Evolutionary conservation across 2,888 invertebrate genomes (phyloP).

Genomic region (Baccha elongata): DNA sequence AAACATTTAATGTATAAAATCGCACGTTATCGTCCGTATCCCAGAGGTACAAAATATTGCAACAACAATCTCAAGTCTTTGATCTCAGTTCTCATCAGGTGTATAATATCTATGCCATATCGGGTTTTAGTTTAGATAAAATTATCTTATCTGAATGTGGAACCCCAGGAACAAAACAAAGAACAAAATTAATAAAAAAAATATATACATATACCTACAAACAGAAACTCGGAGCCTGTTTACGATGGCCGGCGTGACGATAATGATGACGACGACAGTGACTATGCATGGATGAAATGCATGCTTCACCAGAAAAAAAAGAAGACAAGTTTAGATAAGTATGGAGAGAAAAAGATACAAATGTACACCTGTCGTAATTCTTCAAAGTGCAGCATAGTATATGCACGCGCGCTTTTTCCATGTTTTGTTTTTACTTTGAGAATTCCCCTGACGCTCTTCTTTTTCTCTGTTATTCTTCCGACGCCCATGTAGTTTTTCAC

Average conservation of each 20-base stretch:
- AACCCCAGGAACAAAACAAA: conserved; percentile 53
- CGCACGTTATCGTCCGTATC: not conserved
- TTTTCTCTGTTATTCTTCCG: not conserved
- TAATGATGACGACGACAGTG: too few species aligned
- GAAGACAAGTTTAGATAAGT: not conserved
- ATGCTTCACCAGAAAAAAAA: conserved; percentile 11
- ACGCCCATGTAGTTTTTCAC: not conserved
- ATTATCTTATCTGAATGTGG: conserved; percentile 59
- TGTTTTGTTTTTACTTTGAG: conserved; percentile 43
- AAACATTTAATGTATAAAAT: conserved; percentile 17
- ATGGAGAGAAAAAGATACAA: conserved; percentile 40
- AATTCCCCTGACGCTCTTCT: conserved; percentile 3
- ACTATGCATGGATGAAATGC: not conserved
- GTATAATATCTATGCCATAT: conserved; percentile 27
- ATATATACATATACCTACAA: too few species aligned
- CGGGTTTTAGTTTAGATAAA: conserved; percentile 26
- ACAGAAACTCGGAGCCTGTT: conserved; percentile 40
- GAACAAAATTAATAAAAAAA: conserved; percentile 50
- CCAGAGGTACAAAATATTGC: conserved; percentile 4
- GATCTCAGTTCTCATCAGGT: conserved; percentile 12
- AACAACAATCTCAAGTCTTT: conserved; percentile 18
- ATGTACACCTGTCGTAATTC: conserved; percentile 66
- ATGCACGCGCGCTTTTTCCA: conserved; percentile 37
- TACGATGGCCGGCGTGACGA: not conserved
- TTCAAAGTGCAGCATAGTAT: conserved; percentile 33